These are phyloP conservation scores for Chrysina gloriosa DNA, from an alignment of 2,888 invertebrate species.

Conservation along the genomic window DNA sequence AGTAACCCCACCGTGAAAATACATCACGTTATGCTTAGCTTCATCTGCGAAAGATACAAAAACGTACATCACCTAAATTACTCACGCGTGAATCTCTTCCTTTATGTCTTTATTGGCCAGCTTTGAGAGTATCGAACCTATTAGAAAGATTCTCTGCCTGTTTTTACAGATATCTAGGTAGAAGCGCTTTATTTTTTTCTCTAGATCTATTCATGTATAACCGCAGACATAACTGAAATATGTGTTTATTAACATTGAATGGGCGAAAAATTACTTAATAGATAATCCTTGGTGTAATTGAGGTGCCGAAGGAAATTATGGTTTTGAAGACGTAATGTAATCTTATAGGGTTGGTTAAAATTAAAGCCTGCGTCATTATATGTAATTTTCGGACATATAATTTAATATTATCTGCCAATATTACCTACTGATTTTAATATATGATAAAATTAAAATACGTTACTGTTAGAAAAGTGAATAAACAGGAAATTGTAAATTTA, in stretches of 20 bases:
- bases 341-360: too few relatives aligned
- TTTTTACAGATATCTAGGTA: conserved; percentile 31
- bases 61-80: conserved; percentile 20
- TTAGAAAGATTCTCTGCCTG: conserved; percentile 23
- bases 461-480: too few relatives aligned
- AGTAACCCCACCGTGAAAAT: too few relatives aligned
- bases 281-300: background rate
- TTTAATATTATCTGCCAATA: too few relatives aligned
- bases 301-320: background rate
- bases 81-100: conserved; percentile 10
- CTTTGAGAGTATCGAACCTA: conserved; percentile 30
- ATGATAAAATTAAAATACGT: too few relatives aligned
- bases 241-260: background rate
- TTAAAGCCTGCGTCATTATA: too few relatives aligned
- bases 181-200: conserved; percentile 14
- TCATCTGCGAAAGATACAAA: background rate
- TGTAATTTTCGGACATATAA: too few relatives aligned
- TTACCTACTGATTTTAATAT: too few relatives aligned
- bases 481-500: too few relatives aligned
- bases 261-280: conserved; percentile 3
- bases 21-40: too few relatives aligned
- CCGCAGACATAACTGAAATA: conserved; percentile 14
- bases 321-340: background rate
- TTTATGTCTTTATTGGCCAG: conserved; percentile 19
- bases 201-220: background rate